A percentile compares a stretch with the other conserved stretches of the same genome.
These are phyloP conservation scores for Lagenorhynchus albirostris DNA, from an alignment of 2,113 vertebrate species.

Conservation along the genomic window DNA sequence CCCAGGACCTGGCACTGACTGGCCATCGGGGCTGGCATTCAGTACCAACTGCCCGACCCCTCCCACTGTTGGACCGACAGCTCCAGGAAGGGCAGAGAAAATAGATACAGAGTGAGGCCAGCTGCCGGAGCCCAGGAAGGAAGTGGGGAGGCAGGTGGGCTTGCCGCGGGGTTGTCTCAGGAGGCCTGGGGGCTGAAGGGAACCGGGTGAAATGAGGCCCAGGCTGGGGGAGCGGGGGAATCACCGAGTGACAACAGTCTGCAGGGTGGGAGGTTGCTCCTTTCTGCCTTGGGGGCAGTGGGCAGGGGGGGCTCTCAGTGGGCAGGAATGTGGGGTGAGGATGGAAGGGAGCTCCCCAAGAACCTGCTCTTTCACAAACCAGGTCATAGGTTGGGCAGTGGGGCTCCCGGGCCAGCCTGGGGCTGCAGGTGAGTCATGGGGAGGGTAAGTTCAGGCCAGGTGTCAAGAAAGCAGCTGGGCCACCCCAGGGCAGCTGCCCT, in stretches of 20 bases:
- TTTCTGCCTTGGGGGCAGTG: not conserved
- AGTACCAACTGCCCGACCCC: not conserved
- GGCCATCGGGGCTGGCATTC: not conserved
- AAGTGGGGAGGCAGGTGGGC: not conserved
- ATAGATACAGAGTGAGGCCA: not conserved
- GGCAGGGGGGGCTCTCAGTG: not conserved
- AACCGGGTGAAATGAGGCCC: not conserved
- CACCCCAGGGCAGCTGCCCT: not conserved
- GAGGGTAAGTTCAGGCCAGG: not conserved
- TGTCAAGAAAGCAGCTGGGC: not conserved
- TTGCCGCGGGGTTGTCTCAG: not conserved
- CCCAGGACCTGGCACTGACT: not conserved
- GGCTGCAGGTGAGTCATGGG: not conserved
- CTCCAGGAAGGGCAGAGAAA: not conserved
- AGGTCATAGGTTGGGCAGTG: not conserved
- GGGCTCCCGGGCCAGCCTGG: not conserved
- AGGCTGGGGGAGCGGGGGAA: not conserved
- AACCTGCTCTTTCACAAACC: not conserved
- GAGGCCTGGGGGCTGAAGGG: not conserved
- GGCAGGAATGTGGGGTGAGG: not conserved
- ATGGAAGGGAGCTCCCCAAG: not conserved
- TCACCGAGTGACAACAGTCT: fast-evolving
- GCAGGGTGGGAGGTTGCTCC: not conserved
- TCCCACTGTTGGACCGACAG: not conserved
- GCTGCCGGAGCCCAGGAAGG: not conserved